Evolutionary conservation across 2,888 invertebrate genomes (phyloP), one percentile per base, ranked within the genome.

Genomic region (Callyntrura sp.): DNA sequence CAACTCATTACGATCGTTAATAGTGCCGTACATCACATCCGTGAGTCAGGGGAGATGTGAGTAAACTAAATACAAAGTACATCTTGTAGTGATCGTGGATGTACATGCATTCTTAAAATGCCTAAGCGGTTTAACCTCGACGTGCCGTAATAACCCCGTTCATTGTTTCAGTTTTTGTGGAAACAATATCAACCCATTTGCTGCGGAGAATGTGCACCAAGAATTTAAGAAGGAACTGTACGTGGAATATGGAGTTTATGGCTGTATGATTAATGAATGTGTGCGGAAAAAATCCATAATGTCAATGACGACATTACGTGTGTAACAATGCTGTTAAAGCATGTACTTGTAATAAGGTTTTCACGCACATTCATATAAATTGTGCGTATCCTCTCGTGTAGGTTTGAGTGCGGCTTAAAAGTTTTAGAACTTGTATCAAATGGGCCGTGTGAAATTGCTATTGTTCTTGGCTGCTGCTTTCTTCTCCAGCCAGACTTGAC

Each of bases 11-110:
- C 25, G 60, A 43, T 76, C 14, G 23, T 55, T 76, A 51, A 76
- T 76, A 76, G 76, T 55, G 76, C 76, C 55, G 76, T 76, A 76
- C 25, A 76, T 76, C 76, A 76, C 76, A 76, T 76, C 76, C 76
- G 76, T 76, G 76, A 76, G 76, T 35, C 14, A 28, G 25, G 2
- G 0, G n/a, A 51, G 51, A 76, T 51, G 76, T 76, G 76, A 51
- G 70, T 45, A 73, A 35, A 35, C 3, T 35, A 35, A 35, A 35
- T 68, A 68, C 55, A 11, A 25, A 25, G 35, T 23, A 55, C 4
- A 55, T 51, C 17, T 35, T 70, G 11, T n/a, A n/a, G 70, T 73
- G 51, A 14, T 25, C 51, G 76, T 51, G 73, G 20, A 48, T 23
- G 2, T 17, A 48, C 73, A 45, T 70, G 12, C 12, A 43, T 68